Evolutionary conservation across 1,140 invertebrate genomes (phyloP), one percentile per base, ranked within the genome.

Genomic region (Semibalanus balanoides): DNA sequence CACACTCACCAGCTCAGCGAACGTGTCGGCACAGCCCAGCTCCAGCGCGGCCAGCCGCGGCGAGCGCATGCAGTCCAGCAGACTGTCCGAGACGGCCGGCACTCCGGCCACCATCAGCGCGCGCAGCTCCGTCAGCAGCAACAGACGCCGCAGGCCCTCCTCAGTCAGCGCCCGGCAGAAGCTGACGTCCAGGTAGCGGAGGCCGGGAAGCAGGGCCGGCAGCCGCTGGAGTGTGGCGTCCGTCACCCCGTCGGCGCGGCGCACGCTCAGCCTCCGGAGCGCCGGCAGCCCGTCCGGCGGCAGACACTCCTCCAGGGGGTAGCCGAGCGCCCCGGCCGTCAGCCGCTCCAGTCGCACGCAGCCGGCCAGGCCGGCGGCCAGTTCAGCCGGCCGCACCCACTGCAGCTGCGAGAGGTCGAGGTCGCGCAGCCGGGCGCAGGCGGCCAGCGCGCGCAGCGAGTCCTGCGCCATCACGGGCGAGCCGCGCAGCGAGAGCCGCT

Each of bases 11-110:
- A 93, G 76, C 85, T 95, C 28, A 93, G 94, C 80, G 91, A 93
- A 81, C 93, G 94, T 83, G 91, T 96, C 3, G 93, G 92, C 83
- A 89, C 89, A 31, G 91, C 91, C n/a, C 84, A 92, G 28, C 87
- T 86, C 78, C 87, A 85, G 25, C 17, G 5, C 72, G 29, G 31
- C 29, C 29, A 73, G 72, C 17, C 5, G 31, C 72, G 5, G 31
- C 5, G 5, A 5, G 5, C 35, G 5, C 35, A 40, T 5, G 35
- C 35, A 40, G 35, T 40, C 35, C 5, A 40, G 35, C 35, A 40
- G 5, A 17, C 17, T 17, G 35, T 17, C 17, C 35, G 35, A 40
- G 35, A 40, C 35, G 35, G 5, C 5, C 35, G 35, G 35, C 35
- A 40, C 35, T 5, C 35, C 35, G 35, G 35, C 35, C 35, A 40